Evolutionary conservation across 2,888 invertebrate species (phyloP).

Genomic region (Lissocephala sabroskyi): DNA sequence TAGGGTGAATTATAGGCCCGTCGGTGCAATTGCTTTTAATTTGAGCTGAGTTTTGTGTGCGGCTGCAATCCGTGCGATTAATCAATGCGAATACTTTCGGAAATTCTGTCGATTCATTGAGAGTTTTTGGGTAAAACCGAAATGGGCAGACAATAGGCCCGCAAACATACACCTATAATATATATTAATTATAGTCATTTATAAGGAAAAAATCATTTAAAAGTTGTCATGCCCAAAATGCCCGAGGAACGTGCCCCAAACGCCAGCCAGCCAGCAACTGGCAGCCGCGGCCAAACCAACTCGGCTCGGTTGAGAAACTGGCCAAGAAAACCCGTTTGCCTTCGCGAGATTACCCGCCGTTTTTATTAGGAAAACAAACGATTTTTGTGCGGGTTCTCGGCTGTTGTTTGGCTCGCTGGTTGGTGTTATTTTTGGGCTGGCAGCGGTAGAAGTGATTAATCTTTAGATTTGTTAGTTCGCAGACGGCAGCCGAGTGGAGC

Average conservation of each 20-base stretch:
- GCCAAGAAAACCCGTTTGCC: constrained; percentile 39
- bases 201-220: constrained; percentile 44
- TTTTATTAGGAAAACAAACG: constrained; percentile 37
- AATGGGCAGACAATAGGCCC: constrained; percentile 15
- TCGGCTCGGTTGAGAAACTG: neutral
- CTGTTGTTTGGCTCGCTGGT: neutral
- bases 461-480: neutral
- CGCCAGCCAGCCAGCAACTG: constrained; percentile 2
- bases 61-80: too few relatives aligned
- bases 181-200: constrained; percentile 44
- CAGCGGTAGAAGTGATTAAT: too few relatives aligned
- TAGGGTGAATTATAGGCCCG: constrained; percentile 16
- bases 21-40: constrained; percentile 47
- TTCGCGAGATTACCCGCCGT: too few relatives aligned
- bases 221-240: constrained; percentile 43
- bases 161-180: constrained; percentile 1
- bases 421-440: neutral
- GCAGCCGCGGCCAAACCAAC: neutral
- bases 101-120: too few relatives aligned
- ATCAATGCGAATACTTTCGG: too few relatives aligned
- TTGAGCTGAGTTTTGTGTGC: constrained; percentile 19
- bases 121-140: constrained; percentile 20
- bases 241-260: constrained; percentile 15
- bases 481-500: too few relatives aligned
- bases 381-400: neutral